A percentile compares a stretch with the other conserved stretches of the same genome.
Evolutionary conservation across 2,797 vertebrate species (phyloP).

Genomic region (Brotula barbata): DNA sequence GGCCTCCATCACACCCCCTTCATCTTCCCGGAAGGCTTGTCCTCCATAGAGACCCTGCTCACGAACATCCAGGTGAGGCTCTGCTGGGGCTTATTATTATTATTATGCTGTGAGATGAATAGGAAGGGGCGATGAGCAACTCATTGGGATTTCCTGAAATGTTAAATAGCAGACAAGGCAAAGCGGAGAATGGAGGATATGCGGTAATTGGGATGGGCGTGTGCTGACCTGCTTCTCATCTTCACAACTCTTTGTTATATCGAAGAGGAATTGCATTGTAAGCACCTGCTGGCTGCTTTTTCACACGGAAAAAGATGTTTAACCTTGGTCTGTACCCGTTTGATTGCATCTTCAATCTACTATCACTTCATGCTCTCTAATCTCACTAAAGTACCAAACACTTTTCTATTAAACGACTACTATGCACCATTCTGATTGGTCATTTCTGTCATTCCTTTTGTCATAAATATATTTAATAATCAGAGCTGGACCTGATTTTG

Average conservation of each 20-base stretch:
- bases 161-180: constrained; percentile 60
- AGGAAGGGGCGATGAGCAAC: constrained; percentile 58
- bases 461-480: no score
- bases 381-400: no score
- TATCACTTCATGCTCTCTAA: background rate
- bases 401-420: no score
- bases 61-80: constrained; percentile 98
- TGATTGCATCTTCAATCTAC: background rate
- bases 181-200: constrained; percentile 59
- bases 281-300: constrained; percentile 35
- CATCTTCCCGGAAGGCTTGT: constrained; percentile 97
- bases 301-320: constrained; percentile 26
- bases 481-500: no score
- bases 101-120: constrained; percentile 59
- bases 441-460: no score
- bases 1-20: constrained; percentile 92
- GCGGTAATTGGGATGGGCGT: constrained; percentile 67
- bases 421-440: no score
- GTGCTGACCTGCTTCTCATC: constrained; percentile 74
- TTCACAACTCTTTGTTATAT: constrained; percentile 66
- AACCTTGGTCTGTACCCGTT: constrained; percentile 29
- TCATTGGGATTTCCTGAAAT: constrained; percentile 71
- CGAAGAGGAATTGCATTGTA: constrained; percentile 40
- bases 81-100: constrained; percentile 67
- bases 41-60: constrained; percentile 99